Base-by-base conservation (phyloP, 35 echinoderm and acorn worm species). In the Chiridota heheva region DNA sequence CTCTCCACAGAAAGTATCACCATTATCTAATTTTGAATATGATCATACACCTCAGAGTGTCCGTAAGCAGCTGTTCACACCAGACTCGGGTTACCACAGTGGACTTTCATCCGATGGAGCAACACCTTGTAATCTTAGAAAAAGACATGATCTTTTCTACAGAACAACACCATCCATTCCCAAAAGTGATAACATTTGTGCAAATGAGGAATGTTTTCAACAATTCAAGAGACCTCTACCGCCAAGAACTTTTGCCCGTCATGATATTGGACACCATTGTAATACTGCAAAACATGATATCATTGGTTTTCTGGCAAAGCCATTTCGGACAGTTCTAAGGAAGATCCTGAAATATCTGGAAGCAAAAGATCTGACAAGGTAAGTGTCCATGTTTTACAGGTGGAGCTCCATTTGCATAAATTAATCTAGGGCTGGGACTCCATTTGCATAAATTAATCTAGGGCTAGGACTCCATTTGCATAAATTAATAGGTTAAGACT, bases 11-110 rank as follows among this genome's bases (percentile, higher is more conserved):
- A 53, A 22, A 22, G 22, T 53, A 53, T 22, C 48, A 53, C 10
- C 48, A 53, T 10, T 13, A 53, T 53, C 10, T 13, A 22, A 53
- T 53, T 53, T 53, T 10, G 22, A 53, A 53, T 53, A 13, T 53
- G 10, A 53, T 53, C 18, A 26, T 74, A 24, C 2, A 60, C 75
- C 47, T 58, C 75, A 1, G 10, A 60, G 16, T 40, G 58, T 78
- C 27, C 49, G 62, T 42, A 59, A 42, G 33, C 75, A 78, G 75
- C 34, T 78, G 16, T 78, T 78, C 33, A 78, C 75, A 35, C 75
- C 75, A 38, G 75, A 78, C 53, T 78, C 75, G 2, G 75, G 75
- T 32, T 78, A 78, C 35, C 31, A 38, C 8, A 78, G 75, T 35
- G 38, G 51, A 8, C 35, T 30, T 60, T 49, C 58, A 29, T 4